Percentiles rank a stretch among this genome's conserved stretches.
phyloP scores from a whole-genome alignment of 2,797 vertebrate species.

The Lepus oiostolus region DNA sequence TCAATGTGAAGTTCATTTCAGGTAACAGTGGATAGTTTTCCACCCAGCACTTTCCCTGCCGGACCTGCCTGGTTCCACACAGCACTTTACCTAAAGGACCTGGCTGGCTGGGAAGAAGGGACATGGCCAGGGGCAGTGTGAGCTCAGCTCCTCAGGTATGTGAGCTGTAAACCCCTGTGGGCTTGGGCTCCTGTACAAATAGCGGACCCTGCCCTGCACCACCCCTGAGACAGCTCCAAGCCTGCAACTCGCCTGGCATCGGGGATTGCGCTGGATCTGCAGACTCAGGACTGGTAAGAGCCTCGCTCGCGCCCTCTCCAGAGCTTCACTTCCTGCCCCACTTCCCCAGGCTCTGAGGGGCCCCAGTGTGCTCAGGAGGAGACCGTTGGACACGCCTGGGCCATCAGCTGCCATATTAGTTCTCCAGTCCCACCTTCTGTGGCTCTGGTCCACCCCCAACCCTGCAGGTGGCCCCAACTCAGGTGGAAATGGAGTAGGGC shows the following conservation, averaged over 20 bases:
- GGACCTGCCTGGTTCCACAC: conserved; percentile 69
- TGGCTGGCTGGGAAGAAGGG: conserved; percentile 80
- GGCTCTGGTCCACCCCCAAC: neutral
- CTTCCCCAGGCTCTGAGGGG: neutral
- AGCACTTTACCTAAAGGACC: neutral
- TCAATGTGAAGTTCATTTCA: no score
- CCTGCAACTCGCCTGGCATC: neutral
- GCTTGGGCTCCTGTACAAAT: conserved; percentile 82
- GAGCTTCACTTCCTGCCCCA: neutral
- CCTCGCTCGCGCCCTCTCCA: neutral
- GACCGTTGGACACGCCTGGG: neutral
- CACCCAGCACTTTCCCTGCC: neutral
- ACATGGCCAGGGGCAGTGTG: conserved; percentile 80
- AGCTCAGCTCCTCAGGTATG: conserved; percentile 53
- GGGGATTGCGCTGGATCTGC: neutral
- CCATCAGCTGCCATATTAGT: neutral
- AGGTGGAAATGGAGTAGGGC: no score
- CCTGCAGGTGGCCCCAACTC: no score
- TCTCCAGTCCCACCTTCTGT: neutral
- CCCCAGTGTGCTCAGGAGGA: neutral
- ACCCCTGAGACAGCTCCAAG: neutral
- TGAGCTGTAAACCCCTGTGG: conserved; percentile 74
- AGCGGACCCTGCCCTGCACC: neutral
- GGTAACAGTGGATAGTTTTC: no score
- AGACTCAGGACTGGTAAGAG: conserved; percentile 82